These are phyloP conservation scores for Ornithorhynchus anatinus DNA, from an alignment of 2,113 vertebrate genomes.

Conservation along the genomic window DNA sequence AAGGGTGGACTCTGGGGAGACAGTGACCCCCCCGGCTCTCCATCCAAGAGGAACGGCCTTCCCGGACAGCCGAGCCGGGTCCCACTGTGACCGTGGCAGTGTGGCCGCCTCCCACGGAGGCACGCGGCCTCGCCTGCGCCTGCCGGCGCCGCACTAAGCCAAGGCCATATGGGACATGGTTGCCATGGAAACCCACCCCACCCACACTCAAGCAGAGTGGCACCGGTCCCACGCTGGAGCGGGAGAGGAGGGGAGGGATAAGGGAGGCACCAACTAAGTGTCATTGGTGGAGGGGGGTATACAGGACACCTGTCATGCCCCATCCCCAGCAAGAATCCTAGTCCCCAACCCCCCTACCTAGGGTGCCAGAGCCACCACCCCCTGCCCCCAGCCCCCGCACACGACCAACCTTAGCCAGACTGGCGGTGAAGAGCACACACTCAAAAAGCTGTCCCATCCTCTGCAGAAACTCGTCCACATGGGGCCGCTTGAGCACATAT, in stretches of 20 bases:
- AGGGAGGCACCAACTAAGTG: conserved; percentile 41
- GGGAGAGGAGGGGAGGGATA: conserved; percentile 61
- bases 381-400: too few species aligned
- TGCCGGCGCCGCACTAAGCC: conserved; percentile 26
- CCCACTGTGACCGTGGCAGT: not conserved
- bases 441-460: conserved; percentile 97
- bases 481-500: conserved; percentile 94
- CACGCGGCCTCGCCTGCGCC: not conserved
- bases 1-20: not conserved
- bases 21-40: not conserved
- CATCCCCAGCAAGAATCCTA: not conserved
- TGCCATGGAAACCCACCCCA: conserved; percentile 76
- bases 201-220: conserved; percentile 71
- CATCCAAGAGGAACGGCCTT: not conserved
- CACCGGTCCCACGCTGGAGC: conserved; percentile 63
- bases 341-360: not conserved
- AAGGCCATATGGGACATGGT: conserved; percentile 71
- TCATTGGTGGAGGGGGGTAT: not conserved
- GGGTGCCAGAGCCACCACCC: too few species aligned
- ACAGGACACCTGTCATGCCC: not conserved
- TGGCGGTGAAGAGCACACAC: conserved; percentile 97
- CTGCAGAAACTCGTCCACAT: conserved; percentile 95
- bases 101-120: not conserved
- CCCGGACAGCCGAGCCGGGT: not conserved
- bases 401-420: conserved; percentile 89